Conservation (phyloP, 2,797 vertebrate species). For the Erpetoichthys calabaricus region DNA sequence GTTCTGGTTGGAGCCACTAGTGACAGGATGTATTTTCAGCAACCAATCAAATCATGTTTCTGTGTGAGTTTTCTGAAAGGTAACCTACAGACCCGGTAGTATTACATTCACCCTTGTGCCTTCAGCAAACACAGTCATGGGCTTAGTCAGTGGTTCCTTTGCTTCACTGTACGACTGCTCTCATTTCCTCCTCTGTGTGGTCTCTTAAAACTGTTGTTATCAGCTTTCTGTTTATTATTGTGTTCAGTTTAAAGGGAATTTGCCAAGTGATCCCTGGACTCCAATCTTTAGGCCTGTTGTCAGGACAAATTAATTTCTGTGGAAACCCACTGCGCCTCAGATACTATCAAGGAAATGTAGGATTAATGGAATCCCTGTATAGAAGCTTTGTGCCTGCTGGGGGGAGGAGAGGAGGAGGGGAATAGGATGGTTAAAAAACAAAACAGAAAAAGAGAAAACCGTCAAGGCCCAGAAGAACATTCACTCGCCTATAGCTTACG, state of each 20-base stretch:
- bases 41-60: no score
- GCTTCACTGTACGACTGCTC: background rate
- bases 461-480: conserved; percentile 12
- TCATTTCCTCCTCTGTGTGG: conserved; percentile 13
- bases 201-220: conserved; percentile 37
- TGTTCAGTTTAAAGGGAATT: conserved; percentile 46
- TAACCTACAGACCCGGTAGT: no score
- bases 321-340: conserved; percentile 43
- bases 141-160: no score
- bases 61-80: no score
- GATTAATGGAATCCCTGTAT: conserved; percentile 47
- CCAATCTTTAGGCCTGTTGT: conserved; percentile 52
- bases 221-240: conserved; percentile 46
- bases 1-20: no score
- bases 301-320: conserved; percentile 61
- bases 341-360: conserved; percentile 51
- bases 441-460: conserved; percentile 13
- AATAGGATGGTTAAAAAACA: conserved; percentile 16
- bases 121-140: no score
- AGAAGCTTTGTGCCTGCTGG: conserved; percentile 30
- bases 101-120: no score
- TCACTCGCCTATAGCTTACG: conserved; percentile 8
- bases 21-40: no score
- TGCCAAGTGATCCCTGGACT: conserved; percentile 48
- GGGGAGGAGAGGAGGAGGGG: conserved; percentile 16